Conservation (phyloP, 2,797 vertebrate genomes). For the Dermochelys coriacea region DNA sequence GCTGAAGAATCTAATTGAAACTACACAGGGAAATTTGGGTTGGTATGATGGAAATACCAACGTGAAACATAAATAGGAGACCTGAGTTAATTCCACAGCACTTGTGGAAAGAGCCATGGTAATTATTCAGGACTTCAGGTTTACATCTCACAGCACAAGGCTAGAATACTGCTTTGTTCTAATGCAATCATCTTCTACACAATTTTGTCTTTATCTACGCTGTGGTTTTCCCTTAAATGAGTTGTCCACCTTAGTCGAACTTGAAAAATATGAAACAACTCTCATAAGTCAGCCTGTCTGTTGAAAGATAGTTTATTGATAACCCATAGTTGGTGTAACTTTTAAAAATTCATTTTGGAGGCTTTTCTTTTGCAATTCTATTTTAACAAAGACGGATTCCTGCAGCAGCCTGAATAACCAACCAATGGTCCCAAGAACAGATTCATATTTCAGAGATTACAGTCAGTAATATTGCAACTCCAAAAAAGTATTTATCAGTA, state of each 20-base stretch:
- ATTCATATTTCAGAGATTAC: not conserved
- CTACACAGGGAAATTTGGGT: not conserved
- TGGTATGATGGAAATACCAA: not conserved
- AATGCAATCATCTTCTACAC: not conserved
- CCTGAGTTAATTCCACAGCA: not conserved
- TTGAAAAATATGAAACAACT: conserved; percentile 12
- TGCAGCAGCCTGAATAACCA: not conserved
- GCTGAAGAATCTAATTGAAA: not conserved
- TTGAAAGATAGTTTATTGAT: not conserved
- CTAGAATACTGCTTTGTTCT: conserved; percentile 9
- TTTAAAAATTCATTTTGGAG: not conserved
- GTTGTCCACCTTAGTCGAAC: accelerated
- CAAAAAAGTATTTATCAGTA: conserved; percentile 4
- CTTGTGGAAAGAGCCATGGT: not conserved
- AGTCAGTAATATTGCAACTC: conserved; percentile 13
- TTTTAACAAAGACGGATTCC: conserved; percentile 29
- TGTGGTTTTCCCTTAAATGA: not conserved
- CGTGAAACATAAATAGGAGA: not conserved
- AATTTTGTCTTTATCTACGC: not conserved
- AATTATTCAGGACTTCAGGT: conserved; percentile 6
- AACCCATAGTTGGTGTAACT: not conserved
- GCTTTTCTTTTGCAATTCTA: conserved; percentile 8
- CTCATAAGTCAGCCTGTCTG: conserved; percentile 4
- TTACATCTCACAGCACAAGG: not conserved
- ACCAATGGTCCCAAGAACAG: not conserved